A percentile compares a stretch with the other conserved stretches of the same genome.
These are phyloP conservation scores for Boleophthalmus pectinirostris DNA, from an alignment of 2,113 vertebrate genomes.

Conservation along the genomic window DNA sequence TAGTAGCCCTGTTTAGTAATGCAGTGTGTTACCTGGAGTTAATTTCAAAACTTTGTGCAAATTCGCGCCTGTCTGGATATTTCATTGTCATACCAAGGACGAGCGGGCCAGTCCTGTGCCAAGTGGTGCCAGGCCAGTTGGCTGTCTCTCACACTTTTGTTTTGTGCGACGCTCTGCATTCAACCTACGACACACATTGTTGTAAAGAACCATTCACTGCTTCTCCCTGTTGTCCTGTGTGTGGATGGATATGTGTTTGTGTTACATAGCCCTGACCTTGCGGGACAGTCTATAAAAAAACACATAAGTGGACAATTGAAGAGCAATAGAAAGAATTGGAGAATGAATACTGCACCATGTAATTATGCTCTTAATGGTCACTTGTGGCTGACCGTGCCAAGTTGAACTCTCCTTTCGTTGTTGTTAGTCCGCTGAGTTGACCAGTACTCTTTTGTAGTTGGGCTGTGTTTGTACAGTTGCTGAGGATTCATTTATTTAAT, in stretches of 20 bases:
- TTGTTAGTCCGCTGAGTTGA: conserved; percentile 31
- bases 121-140: conserved; percentile 73
- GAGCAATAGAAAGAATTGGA: conserved; percentile 39
- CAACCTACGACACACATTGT: conserved; percentile 66
- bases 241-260: conserved; percentile 38
- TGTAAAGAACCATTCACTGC: conserved; percentile 58
- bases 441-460: conserved; percentile 1
- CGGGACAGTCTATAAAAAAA: conserved; percentile 40
- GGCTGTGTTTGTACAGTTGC: neutral
- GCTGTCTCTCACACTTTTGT: conserved; percentile 68
- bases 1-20: neutral
- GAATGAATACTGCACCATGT: conserved; percentile 39
- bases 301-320: conserved; percentile 22
- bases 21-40: conserved; percentile 37
- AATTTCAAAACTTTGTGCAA: conserved; percentile 19
- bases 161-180: conserved; percentile 60
- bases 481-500: neutral
- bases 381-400: conserved; percentile 29
- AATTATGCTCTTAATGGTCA: conserved; percentile 37
- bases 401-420: conserved; percentile 17
- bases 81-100: conserved; percentile 71
- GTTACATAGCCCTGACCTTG: conserved; percentile 51
- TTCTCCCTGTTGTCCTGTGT: conserved; percentile 24
- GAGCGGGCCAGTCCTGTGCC: conserved; percentile 58
- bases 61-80: conserved; percentile 11